phyloP scores from a whole-genome alignment of 2,113 vertebrate genomes.

The Megaptera novaeangliae region DNA sequence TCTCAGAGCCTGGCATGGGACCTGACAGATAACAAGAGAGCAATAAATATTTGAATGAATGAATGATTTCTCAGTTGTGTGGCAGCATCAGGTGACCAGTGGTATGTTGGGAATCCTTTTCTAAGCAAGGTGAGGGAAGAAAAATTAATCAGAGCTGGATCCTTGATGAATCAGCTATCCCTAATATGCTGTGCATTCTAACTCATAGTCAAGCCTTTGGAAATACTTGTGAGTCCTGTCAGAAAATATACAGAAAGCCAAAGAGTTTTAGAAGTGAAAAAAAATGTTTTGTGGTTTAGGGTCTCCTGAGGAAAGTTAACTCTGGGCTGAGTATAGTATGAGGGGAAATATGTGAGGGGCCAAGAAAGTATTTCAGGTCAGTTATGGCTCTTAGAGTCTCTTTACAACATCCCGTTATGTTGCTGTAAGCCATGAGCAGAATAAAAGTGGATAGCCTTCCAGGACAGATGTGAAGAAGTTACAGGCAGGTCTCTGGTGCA shows the following conservation, averaged over 20 bases:
- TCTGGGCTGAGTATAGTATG: neutral
- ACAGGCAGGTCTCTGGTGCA: neutral
- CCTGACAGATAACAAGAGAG: neutral
- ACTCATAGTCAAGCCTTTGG: neutral
- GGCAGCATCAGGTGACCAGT: neutral
- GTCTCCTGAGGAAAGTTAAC: constrained; percentile 2
- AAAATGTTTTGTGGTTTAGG: neutral
- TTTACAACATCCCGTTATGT: neutral
- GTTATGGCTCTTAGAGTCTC: neutral
- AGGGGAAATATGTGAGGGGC: neutral
- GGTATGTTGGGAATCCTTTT: neutral
- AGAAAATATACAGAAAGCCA: neutral
- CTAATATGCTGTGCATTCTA: neutral
- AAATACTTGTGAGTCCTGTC: neutral
- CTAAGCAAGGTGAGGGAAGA: neutral
- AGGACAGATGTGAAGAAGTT: neutral
- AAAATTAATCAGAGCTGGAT: neutral
- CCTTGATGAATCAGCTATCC: neutral
- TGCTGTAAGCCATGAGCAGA: neutral
- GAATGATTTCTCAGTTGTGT: neutral
- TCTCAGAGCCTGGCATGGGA: neutral
- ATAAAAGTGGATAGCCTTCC: neutral
- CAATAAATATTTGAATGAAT: neutral
- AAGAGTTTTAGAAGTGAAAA: neutral
- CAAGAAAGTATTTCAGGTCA: constrained; percentile 5